Percentiles rank a stretch among this genome's conserved stretches.
Evolutionary conservation across 2,113 vertebrate genomes (phyloP).

Genomic region (Lates calcarifer): DNA sequence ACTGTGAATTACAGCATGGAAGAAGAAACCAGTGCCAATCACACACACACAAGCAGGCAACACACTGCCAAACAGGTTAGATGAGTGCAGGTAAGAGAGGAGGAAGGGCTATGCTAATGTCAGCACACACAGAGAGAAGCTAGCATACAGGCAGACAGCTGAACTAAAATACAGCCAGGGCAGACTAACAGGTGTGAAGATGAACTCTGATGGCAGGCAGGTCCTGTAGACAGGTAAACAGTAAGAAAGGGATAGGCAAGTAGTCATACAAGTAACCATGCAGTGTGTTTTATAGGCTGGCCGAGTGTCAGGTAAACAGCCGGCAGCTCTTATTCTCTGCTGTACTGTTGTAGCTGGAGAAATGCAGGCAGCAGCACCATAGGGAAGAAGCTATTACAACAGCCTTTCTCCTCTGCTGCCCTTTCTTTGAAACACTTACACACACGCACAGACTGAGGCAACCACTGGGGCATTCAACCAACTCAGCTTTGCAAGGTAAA

Average conservation of each 20-base stretch:
- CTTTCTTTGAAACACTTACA: slow-evolving; percentile 46
- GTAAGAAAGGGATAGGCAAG: slow-evolving; percentile 19
- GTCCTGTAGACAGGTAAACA: slow-evolving; percentile 34
- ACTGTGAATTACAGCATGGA: slow-evolving; percentile 22
- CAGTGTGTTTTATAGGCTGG: slow-evolving; percentile 32
- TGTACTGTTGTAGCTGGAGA: slow-evolving; percentile 78
- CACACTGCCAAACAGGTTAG: slow-evolving; percentile 91
- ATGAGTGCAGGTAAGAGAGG: slow-evolving; percentile 87
- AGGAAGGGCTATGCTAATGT: slow-evolving; percentile 76
- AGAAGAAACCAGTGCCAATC: not conserved
- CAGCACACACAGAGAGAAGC: slow-evolving; percentile 43
- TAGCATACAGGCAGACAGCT: slow-evolving; percentile 25
- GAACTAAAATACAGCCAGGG: slow-evolving; percentile 20
- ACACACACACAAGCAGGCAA: slow-evolving; percentile 28
- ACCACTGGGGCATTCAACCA: slow-evolving; percentile 31
- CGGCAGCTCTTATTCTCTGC: slow-evolving; percentile 68
- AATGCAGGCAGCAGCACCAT: slow-evolving; percentile 61
- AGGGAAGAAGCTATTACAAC: slow-evolving; percentile 81
- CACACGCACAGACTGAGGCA: slow-evolving; percentile 43
- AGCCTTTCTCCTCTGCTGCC: slow-evolving; percentile 60
- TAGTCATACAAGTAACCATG: slow-evolving; percentile 37
- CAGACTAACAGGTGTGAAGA: slow-evolving; percentile 48
- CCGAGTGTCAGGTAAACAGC: slow-evolving; percentile 59
- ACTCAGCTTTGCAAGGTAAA: slow-evolving; percentile 68
- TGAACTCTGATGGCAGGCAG: slow-evolving; percentile 30